These are phyloP conservation scores for Ellobium chinense DNA, from an alignment of 2,888 invertebrate species.

Conservation along the genomic window DNA sequence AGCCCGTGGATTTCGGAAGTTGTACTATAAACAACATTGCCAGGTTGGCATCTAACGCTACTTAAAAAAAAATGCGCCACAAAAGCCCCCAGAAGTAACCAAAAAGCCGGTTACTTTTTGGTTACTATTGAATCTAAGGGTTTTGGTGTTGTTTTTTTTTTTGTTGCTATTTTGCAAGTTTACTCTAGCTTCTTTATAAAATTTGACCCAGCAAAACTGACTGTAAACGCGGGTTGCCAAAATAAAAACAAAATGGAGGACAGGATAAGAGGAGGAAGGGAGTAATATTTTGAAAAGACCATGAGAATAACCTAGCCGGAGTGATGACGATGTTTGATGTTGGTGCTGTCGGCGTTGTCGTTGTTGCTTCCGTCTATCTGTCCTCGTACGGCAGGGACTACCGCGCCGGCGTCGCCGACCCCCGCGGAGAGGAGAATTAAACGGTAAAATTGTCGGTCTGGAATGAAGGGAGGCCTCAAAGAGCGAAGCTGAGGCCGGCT, in stretches of 20 bases:
- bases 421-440: conserved; percentile 37
- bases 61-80: no score
- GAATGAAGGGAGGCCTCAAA: conserved; percentile 20
- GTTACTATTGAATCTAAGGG: no score
- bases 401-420: conserved; percentile 39
- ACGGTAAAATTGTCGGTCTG: conserved; percentile 29
- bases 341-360: conserved; percentile 16
- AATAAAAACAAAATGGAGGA: not conserved
- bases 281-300: no score
- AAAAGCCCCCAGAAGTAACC: no score
- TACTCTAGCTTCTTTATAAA: no score
- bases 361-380: conserved; percentile 33
- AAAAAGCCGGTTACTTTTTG: no score
- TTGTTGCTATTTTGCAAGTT: no score
- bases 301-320: not conserved
- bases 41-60: no score
- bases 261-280: not conserved
- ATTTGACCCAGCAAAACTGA: not conserved
- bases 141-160: no score
- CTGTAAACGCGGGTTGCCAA: not conserved
- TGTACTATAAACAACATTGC: no score
- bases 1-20: no score
- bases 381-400: conserved; percentile 26
- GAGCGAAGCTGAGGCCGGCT: conserved; percentile 14
- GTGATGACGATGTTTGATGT: conserved; percentile 16